Evolutionary conservation across 2,888 invertebrate species (phyloP).

Genomic region (Anaspis maculata): DNA sequence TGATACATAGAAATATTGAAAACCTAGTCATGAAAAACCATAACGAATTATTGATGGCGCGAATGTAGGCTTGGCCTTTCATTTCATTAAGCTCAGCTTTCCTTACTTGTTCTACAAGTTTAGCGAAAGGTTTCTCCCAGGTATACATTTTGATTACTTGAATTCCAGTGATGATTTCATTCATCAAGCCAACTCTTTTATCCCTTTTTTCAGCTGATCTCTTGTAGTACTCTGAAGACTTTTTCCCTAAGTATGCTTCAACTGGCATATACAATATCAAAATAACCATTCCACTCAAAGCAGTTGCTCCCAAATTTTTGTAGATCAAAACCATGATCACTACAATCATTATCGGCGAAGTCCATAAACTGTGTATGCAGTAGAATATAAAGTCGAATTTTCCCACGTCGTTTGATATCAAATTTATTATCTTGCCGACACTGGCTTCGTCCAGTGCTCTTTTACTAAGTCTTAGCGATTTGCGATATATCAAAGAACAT

Average conservation of each 20-base stretch:
- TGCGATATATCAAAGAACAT: conserved; percentile 79
- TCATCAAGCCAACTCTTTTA: conserved; percentile 78
- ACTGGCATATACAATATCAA: conserved; percentile 40
- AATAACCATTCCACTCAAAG: conserved; percentile 45
- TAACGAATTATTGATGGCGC: conserved; percentile 65
- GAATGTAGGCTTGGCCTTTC: conserved; percentile 59
- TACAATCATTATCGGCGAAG: conserved; percentile 72
- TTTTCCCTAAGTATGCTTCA: conserved; percentile 51
- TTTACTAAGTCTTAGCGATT: conserved; percentile 49
- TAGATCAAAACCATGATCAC: conserved; percentile 71
- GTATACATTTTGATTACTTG: conserved; percentile 95
- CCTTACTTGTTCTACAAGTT: conserved; percentile 60
- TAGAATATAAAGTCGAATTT: conserved; percentile 76
- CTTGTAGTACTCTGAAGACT: conserved; percentile 62
- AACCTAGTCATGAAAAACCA: conserved; percentile 71
- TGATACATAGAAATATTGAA: conserved; percentile 70
- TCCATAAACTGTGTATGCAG: conserved; percentile 74
- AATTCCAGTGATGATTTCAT: conserved; percentile 80
- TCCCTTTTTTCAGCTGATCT: conserved; percentile 76
- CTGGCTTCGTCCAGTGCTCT: conserved; percentile 70
- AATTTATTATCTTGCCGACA: conserved; percentile 69
- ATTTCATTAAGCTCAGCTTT: conserved; percentile 58
- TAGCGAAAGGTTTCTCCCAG: conserved; percentile 83
- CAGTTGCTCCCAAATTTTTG: conserved; percentile 42
- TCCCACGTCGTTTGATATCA: conserved; percentile 93